These are phyloP conservation scores for Conomelus anceps DNA, from an alignment of 2,888 invertebrate genomes.

Conservation along the genomic window DNA sequence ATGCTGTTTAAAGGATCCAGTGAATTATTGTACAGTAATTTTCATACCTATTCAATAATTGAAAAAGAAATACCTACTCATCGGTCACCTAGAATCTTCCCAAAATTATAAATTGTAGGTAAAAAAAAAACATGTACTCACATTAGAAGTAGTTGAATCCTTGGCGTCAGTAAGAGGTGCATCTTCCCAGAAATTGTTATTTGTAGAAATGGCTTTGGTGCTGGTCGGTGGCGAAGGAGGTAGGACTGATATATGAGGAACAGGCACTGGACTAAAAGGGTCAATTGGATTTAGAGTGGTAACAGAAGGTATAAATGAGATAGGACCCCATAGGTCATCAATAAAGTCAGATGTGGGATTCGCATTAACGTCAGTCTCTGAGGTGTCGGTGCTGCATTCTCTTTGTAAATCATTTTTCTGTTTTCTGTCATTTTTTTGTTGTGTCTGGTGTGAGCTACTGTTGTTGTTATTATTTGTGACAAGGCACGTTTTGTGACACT, in stretches of 20 bases:
- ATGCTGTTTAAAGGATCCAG: no score
- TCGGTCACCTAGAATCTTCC: no score
- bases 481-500: conserved; percentile 71
- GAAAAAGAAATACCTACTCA: no score
- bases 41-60: no score
- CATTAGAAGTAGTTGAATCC: conserved; percentile 17
- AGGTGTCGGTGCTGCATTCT: neutral
- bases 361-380: conserved; percentile 29
- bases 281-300: conserved; percentile 38
- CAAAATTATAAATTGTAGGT: no score
- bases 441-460: conserved; percentile 4
- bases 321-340: conserved; percentile 30
- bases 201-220: conserved; percentile 18
- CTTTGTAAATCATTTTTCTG: neutral
- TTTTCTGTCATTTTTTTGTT: conserved; percentile 22
- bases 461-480: conserved; percentile 38
- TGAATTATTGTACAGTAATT: no score
- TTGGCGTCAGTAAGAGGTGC: conserved; percentile 19
- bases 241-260: conserved; percentile 62
- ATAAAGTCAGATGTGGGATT: conserved; percentile 28
- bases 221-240: conserved; percentile 57
- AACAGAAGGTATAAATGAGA: conserved; percentile 24
- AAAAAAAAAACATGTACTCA: conserved; percentile 4
- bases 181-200: conserved; percentile 32
- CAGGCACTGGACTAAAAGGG: conserved; percentile 42